Evolutionary conservation across 2,888 invertebrate species (phyloP), one percentile per base, ranked within the genome.

Genomic region (Entomobrya proxima): DNA sequence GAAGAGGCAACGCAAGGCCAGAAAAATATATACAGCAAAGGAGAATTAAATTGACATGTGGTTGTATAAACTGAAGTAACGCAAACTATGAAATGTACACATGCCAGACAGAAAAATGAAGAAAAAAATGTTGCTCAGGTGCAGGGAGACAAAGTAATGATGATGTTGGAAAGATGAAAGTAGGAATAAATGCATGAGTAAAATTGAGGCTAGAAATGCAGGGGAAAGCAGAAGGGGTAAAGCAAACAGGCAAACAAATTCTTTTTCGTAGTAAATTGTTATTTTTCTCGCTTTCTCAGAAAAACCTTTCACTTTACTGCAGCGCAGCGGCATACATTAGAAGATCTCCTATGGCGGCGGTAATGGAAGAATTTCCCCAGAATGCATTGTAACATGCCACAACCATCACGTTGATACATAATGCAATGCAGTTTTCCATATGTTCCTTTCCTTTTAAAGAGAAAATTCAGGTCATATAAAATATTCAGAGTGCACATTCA

Each of bases 1-100:
- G 35, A 40, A 9, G 1, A 67, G 13, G 37, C 37, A 21, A 13
- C 37, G 24, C n/a, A n/a, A 67, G 32, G 64, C 67, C 37, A n/a
- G 21, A 21, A n/a, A n/a, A n/a, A 18, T 4, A 58, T 35, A 30
- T 18, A 61, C 13, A 13, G 30, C 7, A 58, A 44, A 35, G 32
- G 74, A 50, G 44, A 78, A 67, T 67, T 47, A 78, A 64, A 67
- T 78, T 78, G 78, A 78, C 78, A 67, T 61, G 15, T n/a, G 44
- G 40, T 77, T 58, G 40, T 44, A 77, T 40, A 55, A 24, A 18
- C 50, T 75, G 18, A 32, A 44, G 69, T 24, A 30, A 15, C n/a
- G 47, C 15, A 58, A 15, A 55, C 5, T 24, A 13, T 2, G 24
- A 69, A 44, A 9, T 21, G 18, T 44, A 40, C 58, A 27, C 58